These are phyloP conservation scores for Cylindroiulus punctatus DNA, from an alignment of 2,888 invertebrate species.

Conservation along the genomic window DNA sequence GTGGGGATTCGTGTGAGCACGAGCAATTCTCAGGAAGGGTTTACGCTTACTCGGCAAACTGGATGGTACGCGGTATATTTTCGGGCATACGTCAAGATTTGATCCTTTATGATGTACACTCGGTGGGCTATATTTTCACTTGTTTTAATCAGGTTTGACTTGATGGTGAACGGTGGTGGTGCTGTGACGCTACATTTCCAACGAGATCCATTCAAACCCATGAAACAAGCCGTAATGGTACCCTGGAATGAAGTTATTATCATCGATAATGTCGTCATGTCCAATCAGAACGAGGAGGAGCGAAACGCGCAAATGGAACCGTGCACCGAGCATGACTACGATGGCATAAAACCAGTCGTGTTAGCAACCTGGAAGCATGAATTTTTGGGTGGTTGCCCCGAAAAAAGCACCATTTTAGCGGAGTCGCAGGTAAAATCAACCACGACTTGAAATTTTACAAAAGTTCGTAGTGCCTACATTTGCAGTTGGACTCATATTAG, in stretches of 20 bases:
- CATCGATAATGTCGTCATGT: conserved; percentile 62
- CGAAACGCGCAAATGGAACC: conserved; percentile 65
- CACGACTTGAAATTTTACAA: not conserved
- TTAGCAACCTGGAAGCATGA: conserved; percentile 91
- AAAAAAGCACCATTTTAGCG: conserved; percentile 84
- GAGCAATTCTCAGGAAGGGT: conserved; percentile 91
- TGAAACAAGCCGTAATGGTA: conserved; percentile 89
- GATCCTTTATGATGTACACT: no score
- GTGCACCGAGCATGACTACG: conserved; percentile 88
- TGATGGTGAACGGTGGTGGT: conserved; percentile 97
- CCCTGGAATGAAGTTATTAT: conserved; percentile 99
- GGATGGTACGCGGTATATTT: conserved; percentile 77
- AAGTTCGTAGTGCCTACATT: no score
- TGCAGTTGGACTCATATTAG: no score
- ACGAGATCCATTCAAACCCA: conserved; percentile 89
- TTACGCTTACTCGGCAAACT: conserved; percentile 90
- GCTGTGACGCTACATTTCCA: conserved; percentile 97
- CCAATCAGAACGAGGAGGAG: conserved; percentile 59
- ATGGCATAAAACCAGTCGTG: conserved; percentile 83
- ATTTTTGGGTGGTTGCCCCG: conserved; percentile 85
- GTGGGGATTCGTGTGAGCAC: conserved; percentile 93
- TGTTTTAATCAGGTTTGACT: conserved; percentile 87
- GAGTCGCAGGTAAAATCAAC: conserved; percentile 80
- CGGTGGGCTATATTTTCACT: no score
- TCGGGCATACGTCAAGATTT: not conserved